These are phyloP conservation scores for Pristionchus mayeri DNA, from an alignment of 2,888 invertebrate genomes.

Conservation along the genomic window DNA sequence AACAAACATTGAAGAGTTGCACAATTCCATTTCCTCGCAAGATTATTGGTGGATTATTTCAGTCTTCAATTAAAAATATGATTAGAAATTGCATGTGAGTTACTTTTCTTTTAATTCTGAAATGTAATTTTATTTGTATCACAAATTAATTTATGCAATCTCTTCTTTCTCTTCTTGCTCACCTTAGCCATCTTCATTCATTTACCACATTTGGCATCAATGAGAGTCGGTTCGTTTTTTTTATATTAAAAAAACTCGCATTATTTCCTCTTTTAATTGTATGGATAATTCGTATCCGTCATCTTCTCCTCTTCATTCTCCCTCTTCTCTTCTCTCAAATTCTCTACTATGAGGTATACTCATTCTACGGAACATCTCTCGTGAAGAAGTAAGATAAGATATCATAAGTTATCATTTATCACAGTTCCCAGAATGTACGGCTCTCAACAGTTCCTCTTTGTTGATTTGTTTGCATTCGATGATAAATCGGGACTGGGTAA, in stretches of 20 bases:
- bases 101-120: not conserved
- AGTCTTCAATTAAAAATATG: not conserved
- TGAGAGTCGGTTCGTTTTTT: too few species aligned
- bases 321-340: not conserved
- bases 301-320: not conserved
- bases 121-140: not conserved
- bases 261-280: not conserved
- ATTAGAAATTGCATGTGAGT: not conserved
- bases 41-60: too few species aligned
- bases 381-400: not conserved
- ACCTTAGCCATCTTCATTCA: not conserved
- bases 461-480: not conserved
- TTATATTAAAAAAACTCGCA: too few species aligned
- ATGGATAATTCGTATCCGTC: not conserved
- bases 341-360: not conserved
- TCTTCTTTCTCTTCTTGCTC: not conserved
- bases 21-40: too few species aligned
- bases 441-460: not conserved
- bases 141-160: not conserved
- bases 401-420: too few species aligned
- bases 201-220: too few species aligned
- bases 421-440: not conserved
- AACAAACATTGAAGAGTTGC: too few species aligned
- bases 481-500: slow-evolving; percentile 4
- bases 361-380: not conserved